phyloP scores from a whole-genome alignment of 2,113 vertebrate species.

The Bos indicus region DNA sequence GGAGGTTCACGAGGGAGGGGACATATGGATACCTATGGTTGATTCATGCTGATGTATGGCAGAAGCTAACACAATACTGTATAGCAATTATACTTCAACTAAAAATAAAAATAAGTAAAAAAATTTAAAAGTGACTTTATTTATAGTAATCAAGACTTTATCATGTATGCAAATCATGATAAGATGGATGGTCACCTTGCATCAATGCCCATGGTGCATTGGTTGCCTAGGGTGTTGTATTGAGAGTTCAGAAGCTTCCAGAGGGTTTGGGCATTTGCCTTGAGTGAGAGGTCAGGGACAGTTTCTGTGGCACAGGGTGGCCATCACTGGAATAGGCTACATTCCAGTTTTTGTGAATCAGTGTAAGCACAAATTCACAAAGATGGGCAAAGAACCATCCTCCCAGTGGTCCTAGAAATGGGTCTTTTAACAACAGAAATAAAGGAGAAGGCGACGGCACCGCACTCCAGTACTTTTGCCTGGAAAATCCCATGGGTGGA shows the following conservation, averaged over 20 bases:
- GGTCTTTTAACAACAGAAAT: neutral
- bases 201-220: neutral
- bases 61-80: neutral
- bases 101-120: neutral
- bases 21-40: neutral
- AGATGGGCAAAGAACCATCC: neutral
- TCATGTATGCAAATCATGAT: neutral
- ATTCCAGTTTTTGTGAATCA: neutral
- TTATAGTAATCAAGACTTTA: neutral
- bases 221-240: neutral
- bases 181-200: neutral
- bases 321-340: neutral
- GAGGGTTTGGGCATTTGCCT: neutral
- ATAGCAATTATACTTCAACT: neutral
- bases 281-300: neutral
- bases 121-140: neutral
- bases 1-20: neutral
- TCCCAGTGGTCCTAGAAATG: neutral
- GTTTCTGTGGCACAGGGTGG: neutral
- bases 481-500: no score
- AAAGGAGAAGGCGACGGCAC: neutral
- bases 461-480: no score
- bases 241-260: neutral
- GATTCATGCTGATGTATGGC: neutral
- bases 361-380: neutral